These are phyloP conservation scores for Parus major DNA, from an alignment of 2,113 vertebrate genomes.

Conservation along the genomic window DNA sequence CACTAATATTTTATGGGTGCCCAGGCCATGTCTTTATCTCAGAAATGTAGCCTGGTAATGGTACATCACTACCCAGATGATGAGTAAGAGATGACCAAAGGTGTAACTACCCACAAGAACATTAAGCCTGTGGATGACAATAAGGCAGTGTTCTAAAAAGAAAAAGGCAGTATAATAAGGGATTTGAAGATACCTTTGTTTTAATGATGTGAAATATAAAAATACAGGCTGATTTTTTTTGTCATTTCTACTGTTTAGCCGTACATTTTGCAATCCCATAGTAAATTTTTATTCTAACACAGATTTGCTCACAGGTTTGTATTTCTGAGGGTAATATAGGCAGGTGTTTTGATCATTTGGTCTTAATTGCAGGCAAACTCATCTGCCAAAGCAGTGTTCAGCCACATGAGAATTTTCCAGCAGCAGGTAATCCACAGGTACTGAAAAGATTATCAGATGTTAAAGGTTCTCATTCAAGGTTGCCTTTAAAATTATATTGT, in stretches of 20 bases:
- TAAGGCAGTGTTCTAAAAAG: background rate
- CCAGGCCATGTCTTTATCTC: background rate
- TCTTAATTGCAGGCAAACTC: background rate
- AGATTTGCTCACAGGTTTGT: background rate
- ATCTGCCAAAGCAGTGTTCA: background rate
- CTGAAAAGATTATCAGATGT: background rate
- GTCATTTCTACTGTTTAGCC: background rate
- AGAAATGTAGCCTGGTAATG: background rate
- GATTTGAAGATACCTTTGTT: background rate
- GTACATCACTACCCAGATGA: background rate
- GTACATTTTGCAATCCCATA: background rate
- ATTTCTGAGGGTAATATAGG: background rate
- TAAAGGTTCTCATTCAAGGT: background rate
- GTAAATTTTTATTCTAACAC: background rate
- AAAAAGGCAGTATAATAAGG: background rate
- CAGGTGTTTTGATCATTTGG: background rate
- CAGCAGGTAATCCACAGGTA: background rate
- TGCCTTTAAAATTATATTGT: background rate
- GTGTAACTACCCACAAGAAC: background rate
- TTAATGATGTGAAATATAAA: background rate
- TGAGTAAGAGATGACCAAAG: background rate
- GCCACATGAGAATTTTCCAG: background rate
- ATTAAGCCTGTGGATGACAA: accelerated
- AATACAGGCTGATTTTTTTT: background rate
- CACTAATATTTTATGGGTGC: background rate